A percentile compares a stretch with the other conserved stretches of the same genome.
Evolutionary conservation across 2,888 invertebrate species (phyloP).

Genomic region (Synanthedon formicaeformis): DNA sequence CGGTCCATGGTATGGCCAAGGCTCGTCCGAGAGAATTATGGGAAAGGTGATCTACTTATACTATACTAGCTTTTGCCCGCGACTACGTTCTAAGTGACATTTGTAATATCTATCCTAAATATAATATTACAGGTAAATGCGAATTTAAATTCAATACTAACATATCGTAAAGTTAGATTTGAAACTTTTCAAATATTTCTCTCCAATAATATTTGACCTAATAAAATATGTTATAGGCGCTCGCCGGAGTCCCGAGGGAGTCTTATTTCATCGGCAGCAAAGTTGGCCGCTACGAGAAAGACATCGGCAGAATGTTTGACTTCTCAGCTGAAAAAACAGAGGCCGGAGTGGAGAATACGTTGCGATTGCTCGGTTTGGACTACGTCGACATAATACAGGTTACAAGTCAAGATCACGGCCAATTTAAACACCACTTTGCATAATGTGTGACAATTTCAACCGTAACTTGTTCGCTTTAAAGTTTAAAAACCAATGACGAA

Average conservation of each 20-base stretch:
- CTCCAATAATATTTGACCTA: slow-evolving; percentile 2
- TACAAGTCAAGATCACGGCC: slow-evolving; percentile 5
- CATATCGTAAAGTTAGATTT: too few relatives aligned
- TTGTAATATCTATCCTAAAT: too few relatives aligned
- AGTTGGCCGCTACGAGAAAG: slow-evolving; percentile 84
- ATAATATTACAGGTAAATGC: too few relatives aligned
- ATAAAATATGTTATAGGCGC: slow-evolving; percentile 71
- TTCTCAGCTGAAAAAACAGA: slow-evolving; percentile 82
- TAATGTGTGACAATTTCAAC: neutral
- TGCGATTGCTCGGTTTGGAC: slow-evolving; percentile 78
- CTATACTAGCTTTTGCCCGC: too few relatives aligned
- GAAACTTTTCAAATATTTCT: too few relatives aligned
- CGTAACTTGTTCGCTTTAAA: too few relatives aligned
- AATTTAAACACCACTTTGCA: neutral
- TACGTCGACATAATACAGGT: slow-evolving; percentile 94
- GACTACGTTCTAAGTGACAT: too few relatives aligned
- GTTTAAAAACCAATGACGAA: too few relatives aligned
- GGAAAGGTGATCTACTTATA: slow-evolving; percentile 73
- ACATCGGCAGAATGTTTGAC: slow-evolving; percentile 84
- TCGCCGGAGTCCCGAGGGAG: slow-evolving; percentile 81
- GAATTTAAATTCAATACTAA: neutral
- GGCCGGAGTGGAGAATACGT: slow-evolving; percentile 80
- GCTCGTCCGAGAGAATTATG: slow-evolving; percentile 82
- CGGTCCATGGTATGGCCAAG: slow-evolving; percentile 93
- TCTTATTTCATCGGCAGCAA: slow-evolving; percentile 93